Base-by-base conservation (phyloP, 1,140 invertebrate species). In the Eriocheir sinensis region DNA sequence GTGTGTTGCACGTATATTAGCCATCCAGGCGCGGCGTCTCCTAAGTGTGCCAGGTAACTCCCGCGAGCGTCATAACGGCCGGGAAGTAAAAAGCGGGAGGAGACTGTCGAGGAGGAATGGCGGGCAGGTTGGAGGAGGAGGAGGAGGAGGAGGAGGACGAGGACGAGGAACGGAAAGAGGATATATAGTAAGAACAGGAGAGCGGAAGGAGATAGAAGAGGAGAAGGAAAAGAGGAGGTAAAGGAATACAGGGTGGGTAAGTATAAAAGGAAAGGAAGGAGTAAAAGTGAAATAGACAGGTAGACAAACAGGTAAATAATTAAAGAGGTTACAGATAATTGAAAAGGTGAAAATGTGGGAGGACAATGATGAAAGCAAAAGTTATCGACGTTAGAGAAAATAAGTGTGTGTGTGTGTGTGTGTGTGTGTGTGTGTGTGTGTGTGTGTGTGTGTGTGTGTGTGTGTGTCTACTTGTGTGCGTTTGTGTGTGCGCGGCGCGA, bases 401-500 rank as follows among this genome's bases (percentile, higher is more conserved):
- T n/a, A 1, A 72, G 60, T 17, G 60, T 72, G 60, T 72, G 60
- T n/a, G 60, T 72, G 60, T 53, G 48, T 72, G 60, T 72, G 60
- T 72, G 60, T 72, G 60, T 72, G 60, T 72, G 27, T 72, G 60
- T 72, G 27, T 72, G 60, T 72, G 60, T 72, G 60, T 72, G 60
- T 72, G 60, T 72, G 60, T 72, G 60, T 72, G 60, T 72, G 60
- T 72, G 60, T 72, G 60, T 72, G 60, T 72, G 60, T 72, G 60
- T 72, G 60, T 72, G 60, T 72, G 60, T 72, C 21, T 72, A 21
- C n/a, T 21, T 72, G 60, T 72, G 53, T 72, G 60, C n/a, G 60
- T 53, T n/a, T 72, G 60, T 72, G 53, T 60, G 48, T 21, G 48
- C 12, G 48, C 48, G 21, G 48, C 27, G 27, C 60, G 27, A n/a